Base-by-base conservation (phyloP, 2,113 vertebrate species). In the Stomatorhinus ivindoensis region DNA sequence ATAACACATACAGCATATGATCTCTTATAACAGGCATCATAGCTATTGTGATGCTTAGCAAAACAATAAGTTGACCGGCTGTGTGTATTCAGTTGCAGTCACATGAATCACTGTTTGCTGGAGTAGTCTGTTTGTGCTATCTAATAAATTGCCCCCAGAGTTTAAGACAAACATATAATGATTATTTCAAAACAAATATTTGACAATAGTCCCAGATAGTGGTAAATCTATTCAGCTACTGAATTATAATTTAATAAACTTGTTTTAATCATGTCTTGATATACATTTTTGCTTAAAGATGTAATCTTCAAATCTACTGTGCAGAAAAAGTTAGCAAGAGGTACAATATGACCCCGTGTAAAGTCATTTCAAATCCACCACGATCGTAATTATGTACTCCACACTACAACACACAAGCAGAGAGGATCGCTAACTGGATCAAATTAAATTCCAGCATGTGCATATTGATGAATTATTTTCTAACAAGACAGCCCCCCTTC, bases 401-500 rank as follows among this genome's bases (percentile, higher is more conserved):
- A 51, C 35, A 31, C 4, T 21, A 31, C 61, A 88, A 44, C 51
- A 21, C 31, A 61, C 50, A 58, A 39, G 24, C 50, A 87, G 86
- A 87, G 58, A 31, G 11, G 69, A 35, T 42, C 46, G 9, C 46
- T 82, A 82, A 89, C 27, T 51, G 47, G 73, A 83, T 53, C 88
- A 83, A 46, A 15, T 24, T 27, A 65, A 80, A 80, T 89, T 76
- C 39, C 24, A 73, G 19, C 27, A 83, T 51, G 47, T 89, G 69
- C 39, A 24, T 82, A 89, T 89, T 82, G 73, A 82, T 89, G 10
- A 51, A 53, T 51, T 42, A 44, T 89, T 55, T 39, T 50, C 65
- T 82, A 53, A 82, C 48, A 80, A 73, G 48, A 65, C 24, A 7
- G 24, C 39, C 61, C 19, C 35, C 73, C 73, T n/a, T n/a, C 15